Percentiles rank a stretch among this genome's conserved stretches.
phyloP scores from a whole-genome alignment of 2,113 vertebrate genomes.

The Emydocephalus ijimae region DNA sequence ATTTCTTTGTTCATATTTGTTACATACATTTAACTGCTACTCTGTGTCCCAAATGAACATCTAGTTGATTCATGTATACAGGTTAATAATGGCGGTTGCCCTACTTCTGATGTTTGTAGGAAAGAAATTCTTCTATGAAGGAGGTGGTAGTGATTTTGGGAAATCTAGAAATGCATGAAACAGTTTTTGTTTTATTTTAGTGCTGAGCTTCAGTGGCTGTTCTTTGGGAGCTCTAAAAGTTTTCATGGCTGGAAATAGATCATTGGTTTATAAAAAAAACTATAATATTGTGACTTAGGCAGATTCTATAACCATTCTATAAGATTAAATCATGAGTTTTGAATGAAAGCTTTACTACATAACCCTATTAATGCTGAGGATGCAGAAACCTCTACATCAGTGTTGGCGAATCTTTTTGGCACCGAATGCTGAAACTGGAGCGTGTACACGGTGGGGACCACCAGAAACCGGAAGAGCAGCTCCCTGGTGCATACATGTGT shows the following conservation, averaged over 20 bases:
- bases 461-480: no score
- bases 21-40: neutral
- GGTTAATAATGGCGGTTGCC: neutral
- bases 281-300: neutral
- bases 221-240: neutral
- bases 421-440: no score
- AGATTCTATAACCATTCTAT: neutral
- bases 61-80: accelerated
- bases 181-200: neutral
- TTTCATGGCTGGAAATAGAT: neutral
- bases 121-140: neutral
- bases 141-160: neutral
- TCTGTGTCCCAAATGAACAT: conserved; percentile 3
- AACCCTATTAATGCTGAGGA: neutral
- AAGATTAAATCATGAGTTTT: neutral
- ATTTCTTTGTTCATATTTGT: neutral
- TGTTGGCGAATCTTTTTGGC: no score
- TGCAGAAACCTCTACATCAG: neutral
- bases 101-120: neutral
- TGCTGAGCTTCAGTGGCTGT: neutral
- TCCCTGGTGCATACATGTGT: no score
- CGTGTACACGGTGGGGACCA: no score
- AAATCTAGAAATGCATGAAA: neutral
- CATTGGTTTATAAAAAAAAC: neutral
- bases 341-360: neutral